These are phyloP conservation scores for Eueides isabella DNA, from an alignment of 1,140 invertebrate genomes.

Conservation along the genomic window DNA sequence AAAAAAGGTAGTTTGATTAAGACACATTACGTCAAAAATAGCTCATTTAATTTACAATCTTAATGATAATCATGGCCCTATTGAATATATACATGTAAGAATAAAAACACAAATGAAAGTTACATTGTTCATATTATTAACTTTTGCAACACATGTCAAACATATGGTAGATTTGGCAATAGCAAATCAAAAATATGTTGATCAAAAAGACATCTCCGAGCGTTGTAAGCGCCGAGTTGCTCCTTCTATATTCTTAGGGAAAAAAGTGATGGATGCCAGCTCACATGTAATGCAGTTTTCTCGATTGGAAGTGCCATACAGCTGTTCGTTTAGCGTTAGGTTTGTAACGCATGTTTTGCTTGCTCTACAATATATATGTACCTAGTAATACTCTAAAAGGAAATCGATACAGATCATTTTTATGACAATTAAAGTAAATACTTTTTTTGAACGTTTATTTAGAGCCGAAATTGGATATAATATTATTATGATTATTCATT, in stretches of 20 bases:
- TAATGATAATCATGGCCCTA: background rate
- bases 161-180: constrained; percentile 21
- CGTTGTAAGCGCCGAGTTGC: constrained; percentile 60
- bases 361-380: background rate
- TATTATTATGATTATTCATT: constrained; percentile 64
- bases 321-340: constrained; percentile 68
- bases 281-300: constrained; percentile 65
- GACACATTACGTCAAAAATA: background rate
- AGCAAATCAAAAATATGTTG: constrained; percentile 42
- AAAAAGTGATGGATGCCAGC: constrained; percentile 56
- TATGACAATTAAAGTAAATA: background rate
- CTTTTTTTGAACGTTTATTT: background rate
- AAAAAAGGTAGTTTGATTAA: background rate
- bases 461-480: constrained; percentile 66
- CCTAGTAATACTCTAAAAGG: background rate
- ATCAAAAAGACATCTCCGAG: constrained; percentile 69
- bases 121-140: constrained; percentile 9
- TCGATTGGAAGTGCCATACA: constrained; percentile 62
- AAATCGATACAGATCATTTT: background rate
- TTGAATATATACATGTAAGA: background rate
- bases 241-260: constrained; percentile 66
- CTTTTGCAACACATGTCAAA: constrained; percentile 20
- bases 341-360: constrained; percentile 31
- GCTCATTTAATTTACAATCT: background rate
- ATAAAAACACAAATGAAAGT: background rate